These are phyloP conservation scores for Brachyhypopomus gauderio DNA, from an alignment of 2,113 vertebrate genomes.

Conservation along the genomic window DNA sequence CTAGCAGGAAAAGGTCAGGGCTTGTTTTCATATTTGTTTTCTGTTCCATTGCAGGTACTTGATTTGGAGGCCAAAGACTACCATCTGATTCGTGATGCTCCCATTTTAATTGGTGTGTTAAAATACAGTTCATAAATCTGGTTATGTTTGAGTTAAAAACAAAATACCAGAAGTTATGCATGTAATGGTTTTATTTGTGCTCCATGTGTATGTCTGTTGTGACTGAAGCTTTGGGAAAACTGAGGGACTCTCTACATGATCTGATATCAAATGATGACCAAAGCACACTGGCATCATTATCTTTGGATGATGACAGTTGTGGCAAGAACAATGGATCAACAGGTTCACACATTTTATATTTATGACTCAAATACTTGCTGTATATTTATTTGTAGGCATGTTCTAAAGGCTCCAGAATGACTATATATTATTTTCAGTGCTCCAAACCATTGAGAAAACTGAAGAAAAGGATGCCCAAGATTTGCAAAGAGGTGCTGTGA, in stretches of 20 bases:
- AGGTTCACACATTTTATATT: neutral
- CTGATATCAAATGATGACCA: slow-evolving; percentile 3
- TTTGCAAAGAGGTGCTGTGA: neutral
- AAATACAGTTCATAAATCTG: neutral
- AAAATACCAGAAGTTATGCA: neutral
- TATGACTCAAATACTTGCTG: neutral
- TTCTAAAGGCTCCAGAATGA: neutral
- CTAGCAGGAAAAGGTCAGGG: no score
- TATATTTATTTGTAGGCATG: neutral
- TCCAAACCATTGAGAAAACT: neutral
- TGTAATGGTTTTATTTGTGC: neutral
- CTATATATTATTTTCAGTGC: slow-evolving; percentile 13
- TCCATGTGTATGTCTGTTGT: neutral
- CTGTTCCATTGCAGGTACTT: neutral
- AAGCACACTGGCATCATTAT: neutral
- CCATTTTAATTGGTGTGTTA: slow-evolving; percentile 8
- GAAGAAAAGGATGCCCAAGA: neutral
- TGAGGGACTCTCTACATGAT: neutral
- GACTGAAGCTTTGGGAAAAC: slow-evolving; percentile 29
- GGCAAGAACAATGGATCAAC: neutral
- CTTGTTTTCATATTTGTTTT: neutral
- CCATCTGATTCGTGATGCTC: neutral
- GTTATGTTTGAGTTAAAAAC: neutral
- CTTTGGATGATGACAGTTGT: neutral
- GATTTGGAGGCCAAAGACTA: slow-evolving; percentile 24